phyloP scores from a whole-genome alignment of 2,888 invertebrate genomes.

The Phengaris arion region DNA sequence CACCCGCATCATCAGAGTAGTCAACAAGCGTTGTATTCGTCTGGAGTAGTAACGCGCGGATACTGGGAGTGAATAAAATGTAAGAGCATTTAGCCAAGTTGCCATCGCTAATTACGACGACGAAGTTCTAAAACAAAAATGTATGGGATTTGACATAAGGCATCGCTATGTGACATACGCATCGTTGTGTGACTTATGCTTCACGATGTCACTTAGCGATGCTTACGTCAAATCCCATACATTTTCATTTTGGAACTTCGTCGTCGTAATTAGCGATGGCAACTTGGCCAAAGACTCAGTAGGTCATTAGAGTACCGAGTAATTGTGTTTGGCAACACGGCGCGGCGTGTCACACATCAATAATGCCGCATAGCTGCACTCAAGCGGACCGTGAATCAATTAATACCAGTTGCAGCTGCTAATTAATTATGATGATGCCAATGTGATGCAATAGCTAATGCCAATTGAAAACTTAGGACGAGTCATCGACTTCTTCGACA shows the following conservation, averaged over 20 bases:
- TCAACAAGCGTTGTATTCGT: not conserved
- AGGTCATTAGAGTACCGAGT: not conserved
- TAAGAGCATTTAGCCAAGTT: no score
- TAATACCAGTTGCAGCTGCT: not conserved
- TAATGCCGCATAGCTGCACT: slow-evolving; percentile 1
- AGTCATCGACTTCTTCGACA: not conserved
- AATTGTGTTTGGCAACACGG: not conserved
- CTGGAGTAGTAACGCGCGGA: not conserved
- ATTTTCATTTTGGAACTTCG: no score
- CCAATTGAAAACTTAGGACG: not conserved
- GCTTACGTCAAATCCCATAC: no score
- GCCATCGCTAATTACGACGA: no score
- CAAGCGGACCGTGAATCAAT: not conserved
- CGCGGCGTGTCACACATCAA: slow-evolving; percentile 1
- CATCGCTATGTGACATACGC: no score
- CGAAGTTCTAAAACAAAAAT: no score
- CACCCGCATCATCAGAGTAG: no score
- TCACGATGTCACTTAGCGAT: no score
- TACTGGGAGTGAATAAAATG: not conserved
- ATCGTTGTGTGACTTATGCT: no score
- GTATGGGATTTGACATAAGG: no score
- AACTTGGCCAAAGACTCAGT: no score
- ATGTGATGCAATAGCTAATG: not conserved
- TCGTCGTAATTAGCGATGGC: no score
- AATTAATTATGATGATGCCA: not conserved